Conservation (phyloP, 1,140 invertebrate genomes). For the Drosophila pandora region DNA sequence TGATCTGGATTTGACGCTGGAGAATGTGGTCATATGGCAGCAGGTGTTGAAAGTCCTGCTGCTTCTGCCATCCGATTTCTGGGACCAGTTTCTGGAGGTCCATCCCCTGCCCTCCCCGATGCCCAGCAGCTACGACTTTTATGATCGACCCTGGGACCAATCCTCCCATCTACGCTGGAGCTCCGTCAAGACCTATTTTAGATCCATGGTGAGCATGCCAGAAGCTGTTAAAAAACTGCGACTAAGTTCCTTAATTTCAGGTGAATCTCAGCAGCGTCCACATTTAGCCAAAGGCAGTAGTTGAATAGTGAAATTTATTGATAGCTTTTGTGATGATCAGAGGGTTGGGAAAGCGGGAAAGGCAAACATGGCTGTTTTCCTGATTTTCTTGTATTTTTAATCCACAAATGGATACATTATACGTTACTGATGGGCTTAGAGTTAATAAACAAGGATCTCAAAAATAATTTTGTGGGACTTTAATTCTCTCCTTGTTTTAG, state of each 20-base stretch:
- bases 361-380: neutral
- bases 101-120: slow-evolving; percentile 33
- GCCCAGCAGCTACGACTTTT: slow-evolving; percentile 32
- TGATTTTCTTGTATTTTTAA: too few relatives aligned
- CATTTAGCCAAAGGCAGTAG: neutral
- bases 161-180: slow-evolving; percentile 51
- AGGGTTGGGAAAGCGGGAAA: neutral
- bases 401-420: neutral
- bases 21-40: slow-evolving; percentile 60
- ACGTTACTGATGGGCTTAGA: neutral
- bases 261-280: slow-evolving; percentile 43
- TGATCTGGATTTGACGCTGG: slow-evolving; percentile 83
- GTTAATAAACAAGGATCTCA: neutral
- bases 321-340: neutral
- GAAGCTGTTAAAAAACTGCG: neutral
- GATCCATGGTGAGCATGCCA: slow-evolving; percentile 58
- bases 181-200: slow-evolving; percentile 64
- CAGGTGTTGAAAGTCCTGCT: slow-evolving; percentile 49
- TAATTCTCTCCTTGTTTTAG: neutral
- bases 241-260: slow-evolving; percentile 13
- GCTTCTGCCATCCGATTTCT: slow-evolving; percentile 48
- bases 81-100: slow-evolving; percentile 64
- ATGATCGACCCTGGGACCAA: slow-evolving; percentile 45
- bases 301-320: neutral
- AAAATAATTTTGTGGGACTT: too few relatives aligned